Conservation (phyloP, 2,113 vertebrate species). For the Forbesichthys agassizii region DNA sequence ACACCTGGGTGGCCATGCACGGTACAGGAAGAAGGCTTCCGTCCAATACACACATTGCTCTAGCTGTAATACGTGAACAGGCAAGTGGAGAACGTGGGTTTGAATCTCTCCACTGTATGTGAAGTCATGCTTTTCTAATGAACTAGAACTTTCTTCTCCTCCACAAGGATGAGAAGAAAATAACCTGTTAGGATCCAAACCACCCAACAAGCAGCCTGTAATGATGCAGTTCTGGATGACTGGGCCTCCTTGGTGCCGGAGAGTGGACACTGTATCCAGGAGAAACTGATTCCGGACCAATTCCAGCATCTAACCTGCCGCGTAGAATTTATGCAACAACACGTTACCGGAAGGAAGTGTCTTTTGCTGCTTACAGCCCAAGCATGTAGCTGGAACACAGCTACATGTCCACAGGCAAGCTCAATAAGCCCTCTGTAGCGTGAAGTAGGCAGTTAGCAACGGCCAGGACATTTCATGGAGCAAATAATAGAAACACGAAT, state of each 20-base stretch:
- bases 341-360: conserved; percentile 33
- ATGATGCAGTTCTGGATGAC: conserved; percentile 16
- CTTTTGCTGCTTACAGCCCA: conserved; percentile 33
- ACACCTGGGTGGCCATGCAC: conserved; percentile 48
- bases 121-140: conserved; percentile 23
- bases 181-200: conserved; percentile 40
- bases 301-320: conserved; percentile 28
- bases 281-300: conserved; percentile 31
- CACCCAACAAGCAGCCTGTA: conserved; percentile 50
- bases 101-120: conserved; percentile 31
- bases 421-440: conserved; percentile 49
- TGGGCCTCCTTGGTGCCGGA: conserved; percentile 26
- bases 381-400: conserved; percentile 16
- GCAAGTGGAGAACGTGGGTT: conserved; percentile 28
- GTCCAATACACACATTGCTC: conserved; percentile 47
- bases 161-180: conserved; percentile 10
- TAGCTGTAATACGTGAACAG: conserved; percentile 38
- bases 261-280: conserved; percentile 19
- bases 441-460: conserved; percentile 45
- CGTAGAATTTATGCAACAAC: conserved; percentile 44
- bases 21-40: conserved; percentile 2
- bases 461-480: conserved; percentile 30
- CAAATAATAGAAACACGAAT: conserved; percentile 54
- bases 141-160: conserved; percentile 24
- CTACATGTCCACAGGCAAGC: conserved; percentile 47